Base-by-base conservation (phyloP, 1,140 invertebrate species). In the Sinella curviseta region DNA sequence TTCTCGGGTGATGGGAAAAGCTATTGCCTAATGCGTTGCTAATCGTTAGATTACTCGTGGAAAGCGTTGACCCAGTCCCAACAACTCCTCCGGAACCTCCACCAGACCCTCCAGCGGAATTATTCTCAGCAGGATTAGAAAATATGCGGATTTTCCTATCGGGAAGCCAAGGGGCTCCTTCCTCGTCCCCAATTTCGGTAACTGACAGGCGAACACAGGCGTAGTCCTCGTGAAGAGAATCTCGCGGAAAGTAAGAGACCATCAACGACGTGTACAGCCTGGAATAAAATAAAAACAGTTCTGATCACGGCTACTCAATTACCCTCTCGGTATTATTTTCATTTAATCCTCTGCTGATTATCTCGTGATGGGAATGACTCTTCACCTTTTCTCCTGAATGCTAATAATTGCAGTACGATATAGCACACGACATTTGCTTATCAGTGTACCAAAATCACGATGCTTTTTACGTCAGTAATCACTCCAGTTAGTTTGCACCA, bases 171-270 rank as follows among this genome's bases (percentile, higher is more conserved):
- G 81, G 75, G 12, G 70, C 77, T 76, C 83, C 83, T 75, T 81
- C 76, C 26, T 80, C 80, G 70, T 84, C 83, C 20, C 83, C 83
- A 36, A 84, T 81, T 77, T 84, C 81, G 34, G 28, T 14, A 16
- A 80, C 77, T 30, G 65, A 70, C 12, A 84, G 80, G 1, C 78
- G 74, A 74, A 78, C n/a, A 78, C 83, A 84, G 73, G 81, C 83
- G 75, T 79, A 84, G 31, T 84, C 81, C 77, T 84, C 83, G 78
- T 84, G 83, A 54, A 39, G 35, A 39, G 81, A 34, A 76, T 84
- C 83, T 36, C 83, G 54, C 33, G 83, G 83, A 80, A 84, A 84
- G 65, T 84, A 82, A 34, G 74, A 57, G n/a, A 84, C 81, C 83
- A 84, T 84, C 36, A 84, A 77, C 31, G 81, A 76, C 70, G 80